These are phyloP conservation scores for Gavia stellata DNA, from an alignment of 2,113 vertebrate genomes.

Conservation along the genomic window DNA sequence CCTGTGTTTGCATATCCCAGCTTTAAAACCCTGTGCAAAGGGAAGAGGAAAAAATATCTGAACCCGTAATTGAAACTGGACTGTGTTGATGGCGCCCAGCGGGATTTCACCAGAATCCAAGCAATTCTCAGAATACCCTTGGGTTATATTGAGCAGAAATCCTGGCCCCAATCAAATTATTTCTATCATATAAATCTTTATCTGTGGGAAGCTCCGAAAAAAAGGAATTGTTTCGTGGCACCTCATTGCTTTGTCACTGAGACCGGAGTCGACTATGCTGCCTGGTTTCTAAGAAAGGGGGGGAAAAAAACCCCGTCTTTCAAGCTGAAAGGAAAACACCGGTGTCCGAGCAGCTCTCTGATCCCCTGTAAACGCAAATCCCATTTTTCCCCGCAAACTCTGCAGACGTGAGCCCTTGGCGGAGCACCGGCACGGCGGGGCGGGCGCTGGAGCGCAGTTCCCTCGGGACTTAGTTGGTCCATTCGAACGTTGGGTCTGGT, in stretches of 20 bases:
- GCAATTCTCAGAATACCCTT: slow-evolving; percentile 51
- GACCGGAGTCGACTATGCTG: neutral
- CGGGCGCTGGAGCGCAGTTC: accelerated
- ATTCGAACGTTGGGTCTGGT: too few relatives aligned
- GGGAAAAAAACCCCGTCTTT: neutral
- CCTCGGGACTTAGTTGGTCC: accelerated
- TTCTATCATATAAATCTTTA: slow-evolving; percentile 47
- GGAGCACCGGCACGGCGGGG: accelerated
- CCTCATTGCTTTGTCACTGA: slow-evolving; percentile 28
- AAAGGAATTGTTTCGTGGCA: neutral
- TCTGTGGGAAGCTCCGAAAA: slow-evolving; percentile 49
- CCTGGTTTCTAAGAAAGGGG: neutral
- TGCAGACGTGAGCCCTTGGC: accelerated
- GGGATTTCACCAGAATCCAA: slow-evolving; percentile 48
- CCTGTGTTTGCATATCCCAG: neutral
- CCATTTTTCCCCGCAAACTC: neutral
- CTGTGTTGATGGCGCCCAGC: slow-evolving; percentile 31
- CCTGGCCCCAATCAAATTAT: slow-evolving; percentile 40
- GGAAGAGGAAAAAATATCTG: slow-evolving; percentile 12
- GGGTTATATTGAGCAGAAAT: slow-evolving; percentile 54
- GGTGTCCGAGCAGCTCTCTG: neutral
- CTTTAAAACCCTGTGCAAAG: slow-evolving; percentile 15
- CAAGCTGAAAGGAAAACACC: neutral
- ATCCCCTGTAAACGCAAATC: neutral
- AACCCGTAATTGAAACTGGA: slow-evolving; percentile 39